Base-by-base conservation (phyloP, 2,888 invertebrate genomes). In the Smittia aterrima region DNA sequence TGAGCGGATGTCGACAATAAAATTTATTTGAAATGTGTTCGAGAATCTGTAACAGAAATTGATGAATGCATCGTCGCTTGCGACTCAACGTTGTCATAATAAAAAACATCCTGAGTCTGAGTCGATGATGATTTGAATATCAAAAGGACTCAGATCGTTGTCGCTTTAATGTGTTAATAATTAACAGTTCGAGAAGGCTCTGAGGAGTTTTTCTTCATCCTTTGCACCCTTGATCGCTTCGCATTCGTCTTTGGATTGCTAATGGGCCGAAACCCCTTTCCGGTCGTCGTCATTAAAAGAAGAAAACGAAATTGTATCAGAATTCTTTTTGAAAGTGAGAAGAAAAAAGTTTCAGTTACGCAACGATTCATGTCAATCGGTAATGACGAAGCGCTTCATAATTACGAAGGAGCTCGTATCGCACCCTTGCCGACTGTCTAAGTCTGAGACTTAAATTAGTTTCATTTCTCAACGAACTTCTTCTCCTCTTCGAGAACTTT, bases 101-200 rank as follows among this genome's bases (percentile, higher is more conserved):
- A 64, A 64, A 64, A 64, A 66, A 66, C 66, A 66, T 66, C 66
- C 66, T n/a, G n/a, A n/a, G n/a, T n/a, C n/a, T n/a, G n/a, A n/a
- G 40, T 9, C 11, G 53, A 53, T 53, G 53, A 24, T 24, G 18
- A 54, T 22, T 16, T 54, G 54, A 54, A 53, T 16, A 54, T 54
- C 54, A 54, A 54, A 54, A 54, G 20, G 1, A 25, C 16, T 38
- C 32, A 18, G 32, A 18, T 32, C 27, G 1, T 32, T 18, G 7
- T 9, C 13, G 22, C n/a, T 47, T 22, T 68, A 68, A 68, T 68
- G 41, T 68, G 68, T 68, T 68, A 68, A 68, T 68, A 68, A 68
- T 68, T 41, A 68, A 47, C 68, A 47, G 66, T 66, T 66, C 40
- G 68, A 68, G 20, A 47, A 11, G 22, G 7, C 22, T 11, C 18